Evolutionary conservation across 35 echinoderm and acorn worm genomes (phyloP).

Genomic region (Lytechinus variegatus): DNA sequence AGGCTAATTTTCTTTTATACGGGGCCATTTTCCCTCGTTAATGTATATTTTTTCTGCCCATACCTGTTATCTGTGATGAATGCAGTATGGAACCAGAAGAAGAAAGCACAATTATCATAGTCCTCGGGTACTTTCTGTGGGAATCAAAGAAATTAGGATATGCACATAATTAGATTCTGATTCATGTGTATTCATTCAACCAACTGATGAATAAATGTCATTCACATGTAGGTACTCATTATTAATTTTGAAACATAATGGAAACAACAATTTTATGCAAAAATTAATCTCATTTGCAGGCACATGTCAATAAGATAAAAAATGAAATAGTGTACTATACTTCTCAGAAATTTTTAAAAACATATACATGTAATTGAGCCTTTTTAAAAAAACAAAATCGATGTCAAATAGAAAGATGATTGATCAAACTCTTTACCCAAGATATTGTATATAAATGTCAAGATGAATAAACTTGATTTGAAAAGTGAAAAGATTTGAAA

Average conservation of each 20-base stretch:
- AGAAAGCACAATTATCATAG: conserved; percentile 95
- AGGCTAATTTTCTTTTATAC: too few species aligned
- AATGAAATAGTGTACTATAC: neutral
- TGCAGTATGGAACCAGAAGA: conserved; percentile 92
- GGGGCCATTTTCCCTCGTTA: too few species aligned
- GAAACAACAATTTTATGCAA: neutral
- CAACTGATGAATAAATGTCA: neutral
- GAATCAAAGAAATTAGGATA: conserved; percentile 25
- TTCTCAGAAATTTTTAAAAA: too few species aligned
- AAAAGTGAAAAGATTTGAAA: neutral
- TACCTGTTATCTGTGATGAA: conserved; percentile 87
- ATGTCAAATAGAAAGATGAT: too few species aligned
- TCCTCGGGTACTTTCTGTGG: conserved; percentile 83
- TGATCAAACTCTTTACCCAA: too few species aligned
- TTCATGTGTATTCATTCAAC: neutral
- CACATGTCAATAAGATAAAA: neutral
- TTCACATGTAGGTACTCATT: neutral
- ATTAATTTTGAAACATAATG: neutral
- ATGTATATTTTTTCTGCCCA: too few species aligned
- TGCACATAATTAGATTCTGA: neutral
- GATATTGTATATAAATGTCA: too few species aligned
- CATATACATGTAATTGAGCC: too few species aligned
- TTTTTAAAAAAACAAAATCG: too few species aligned
- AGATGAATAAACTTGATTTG: too few species aligned
- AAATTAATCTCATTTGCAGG: neutral